Evolutionary conservation across 2,888 invertebrate species (phyloP).

Genomic region (Helicoverpa assulta): DNA sequence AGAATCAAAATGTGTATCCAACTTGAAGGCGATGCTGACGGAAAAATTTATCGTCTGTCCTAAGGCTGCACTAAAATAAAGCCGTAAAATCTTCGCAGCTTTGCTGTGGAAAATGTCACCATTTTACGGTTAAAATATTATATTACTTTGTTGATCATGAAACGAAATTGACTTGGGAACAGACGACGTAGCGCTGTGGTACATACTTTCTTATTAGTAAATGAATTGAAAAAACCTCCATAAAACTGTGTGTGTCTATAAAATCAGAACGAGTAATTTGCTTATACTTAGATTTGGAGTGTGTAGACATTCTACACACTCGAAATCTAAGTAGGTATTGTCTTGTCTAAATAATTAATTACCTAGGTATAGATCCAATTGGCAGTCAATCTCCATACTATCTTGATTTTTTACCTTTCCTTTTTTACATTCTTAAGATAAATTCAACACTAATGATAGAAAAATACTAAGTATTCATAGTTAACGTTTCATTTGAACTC

Average conservation of each 20-base stretch:
- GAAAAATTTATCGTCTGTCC: conserved; percentile 64
- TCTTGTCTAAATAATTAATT: too few relatives aligned
- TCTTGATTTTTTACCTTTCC: background rate
- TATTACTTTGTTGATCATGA: conserved; percentile 60
- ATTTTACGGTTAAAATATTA: conserved; percentile 63
- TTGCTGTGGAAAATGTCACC: conserved; percentile 49
- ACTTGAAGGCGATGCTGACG: conserved; percentile 44
- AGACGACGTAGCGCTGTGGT: background rate
- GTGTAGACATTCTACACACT: too few relatives aligned
- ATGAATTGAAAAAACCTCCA: background rate
- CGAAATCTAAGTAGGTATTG: too few relatives aligned
- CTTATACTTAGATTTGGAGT: too few relatives aligned
- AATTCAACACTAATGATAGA: background rate
- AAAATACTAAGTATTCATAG: background rate
- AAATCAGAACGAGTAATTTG: too few relatives aligned
- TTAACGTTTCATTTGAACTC: conserved; percentile 2
- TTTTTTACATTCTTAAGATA: too few relatives aligned
- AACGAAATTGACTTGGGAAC: conserved; percentile 47
- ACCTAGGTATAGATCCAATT: too few relatives aligned
- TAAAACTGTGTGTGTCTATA: background rate
- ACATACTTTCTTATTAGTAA: background rate
- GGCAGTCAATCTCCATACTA: background rate
- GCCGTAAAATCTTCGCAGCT: conserved; percentile 62
- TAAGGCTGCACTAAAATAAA: conserved; percentile 66
- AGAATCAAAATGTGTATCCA: conserved; percentile 29